phyloP scores from a whole-genome alignment of 1,140 invertebrate genomes.

The Marisa cornuarietis region DNA sequence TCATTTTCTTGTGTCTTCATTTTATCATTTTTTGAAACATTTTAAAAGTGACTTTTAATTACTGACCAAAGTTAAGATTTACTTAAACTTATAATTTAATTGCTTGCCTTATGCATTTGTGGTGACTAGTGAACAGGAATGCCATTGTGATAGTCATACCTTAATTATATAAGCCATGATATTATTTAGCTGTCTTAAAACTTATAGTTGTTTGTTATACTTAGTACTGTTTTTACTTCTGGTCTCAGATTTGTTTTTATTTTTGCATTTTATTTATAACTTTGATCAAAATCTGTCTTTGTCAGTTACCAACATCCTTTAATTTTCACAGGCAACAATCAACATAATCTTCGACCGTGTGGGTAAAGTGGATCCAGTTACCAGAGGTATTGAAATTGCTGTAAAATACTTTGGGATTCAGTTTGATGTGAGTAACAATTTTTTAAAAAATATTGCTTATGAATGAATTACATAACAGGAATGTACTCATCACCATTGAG shows the following conservation, averaged over 20 bases:
- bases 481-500: no score
- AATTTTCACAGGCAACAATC: conserved; percentile 73
- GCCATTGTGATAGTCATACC: background rate
- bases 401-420: conserved; percentile 97
- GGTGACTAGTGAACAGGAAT: background rate
- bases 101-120: no score
- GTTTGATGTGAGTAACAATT: conserved; percentile 81
- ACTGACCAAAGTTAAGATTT: no score
- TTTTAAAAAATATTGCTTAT: no score
- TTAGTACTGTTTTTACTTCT: background rate
- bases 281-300: background rate
- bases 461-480: no score
- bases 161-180: background rate
- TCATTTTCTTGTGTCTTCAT: no score
- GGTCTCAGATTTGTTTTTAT: background rate
- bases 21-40: no score
- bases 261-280: background rate
- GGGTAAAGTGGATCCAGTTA: conserved; percentile 98
- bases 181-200: background rate
- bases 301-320: conserved; percentile 19
- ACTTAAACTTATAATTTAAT: no score
- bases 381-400: conserved; percentile 94
- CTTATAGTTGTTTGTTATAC: background rate
- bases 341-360: conserved; percentile 99
- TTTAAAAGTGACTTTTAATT: no score